Percentiles rank a stretch among this genome's conserved stretches.
Conservation (phyloP, 2,888 invertebrate species). For the Apodemia zela region DNA sequence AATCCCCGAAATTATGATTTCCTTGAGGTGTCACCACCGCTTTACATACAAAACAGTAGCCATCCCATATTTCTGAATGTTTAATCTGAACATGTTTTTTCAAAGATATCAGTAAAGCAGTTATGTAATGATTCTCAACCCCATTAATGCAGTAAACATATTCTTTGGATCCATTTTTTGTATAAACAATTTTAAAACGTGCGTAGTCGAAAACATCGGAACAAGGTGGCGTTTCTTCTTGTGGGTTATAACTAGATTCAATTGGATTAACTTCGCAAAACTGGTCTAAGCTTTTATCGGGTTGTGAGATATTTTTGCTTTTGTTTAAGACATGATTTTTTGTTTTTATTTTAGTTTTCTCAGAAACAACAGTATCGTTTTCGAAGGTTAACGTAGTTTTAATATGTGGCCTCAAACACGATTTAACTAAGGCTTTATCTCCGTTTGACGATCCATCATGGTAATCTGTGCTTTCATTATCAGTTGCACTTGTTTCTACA, state of each 20-base stretch:
- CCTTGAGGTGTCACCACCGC: slow-evolving; percentile 65
- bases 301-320: not conserved
- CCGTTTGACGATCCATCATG: slow-evolving; percentile 15
- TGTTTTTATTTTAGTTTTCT: slow-evolving; percentile 21
- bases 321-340: slow-evolving; percentile 19
- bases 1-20: slow-evolving; percentile 53
- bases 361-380: slow-evolving; percentile 42
- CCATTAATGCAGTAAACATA: slow-evolving; percentile 67
- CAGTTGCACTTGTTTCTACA: slow-evolving; percentile 41
- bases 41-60: slow-evolving; percentile 75
- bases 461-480: slow-evolving; percentile 35
- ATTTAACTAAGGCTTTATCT: slow-evolving; percentile 22
- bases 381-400: slow-evolving; percentile 63
- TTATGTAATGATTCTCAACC: slow-evolving; percentile 56
- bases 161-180: slow-evolving; percentile 53
- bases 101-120: slow-evolving; percentile 61
- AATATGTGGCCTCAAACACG: slow-evolving; percentile 32
- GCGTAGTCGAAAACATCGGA: slow-evolving; percentile 42
- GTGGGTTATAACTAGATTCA: not conserved
- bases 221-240: slow-evolving; percentile 12
- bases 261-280: not conserved
- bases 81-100: slow-evolving; percentile 66
- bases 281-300: not conserved
- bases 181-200: slow-evolving; percentile 57
- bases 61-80: slow-evolving; percentile 75